A percentile compares a stretch with the other conserved stretches of the same genome.
phyloP scores from a whole-genome alignment of 2,797 vertebrate genomes.

The Ispidina picta region DNA sequence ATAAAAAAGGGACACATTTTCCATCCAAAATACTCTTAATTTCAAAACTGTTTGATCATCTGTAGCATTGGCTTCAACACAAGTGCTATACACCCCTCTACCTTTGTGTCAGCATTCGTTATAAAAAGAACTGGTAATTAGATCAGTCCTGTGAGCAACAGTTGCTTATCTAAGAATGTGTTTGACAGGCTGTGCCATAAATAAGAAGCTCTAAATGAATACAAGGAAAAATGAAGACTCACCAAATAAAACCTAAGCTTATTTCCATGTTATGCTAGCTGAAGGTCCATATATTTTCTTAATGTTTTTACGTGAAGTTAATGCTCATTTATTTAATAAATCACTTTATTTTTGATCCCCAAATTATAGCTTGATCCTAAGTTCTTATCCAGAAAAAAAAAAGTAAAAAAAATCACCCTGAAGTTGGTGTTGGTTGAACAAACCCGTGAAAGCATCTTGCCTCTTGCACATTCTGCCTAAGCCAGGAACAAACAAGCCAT shows the following conservation, averaged over 20 bases:
- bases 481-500: not conserved
- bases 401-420: not conserved
- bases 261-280: not conserved
- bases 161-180: slow-evolving; percentile 51
- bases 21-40: not conserved
- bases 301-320: not conserved
- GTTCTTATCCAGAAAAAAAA: not conserved
- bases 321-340: not conserved
- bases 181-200: slow-evolving; percentile 61
- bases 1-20: slow-evolving; percentile 42
- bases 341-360: not conserved
- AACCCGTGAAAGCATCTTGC: not conserved
- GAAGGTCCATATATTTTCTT: not conserved
- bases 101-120: slow-evolving; percentile 49
- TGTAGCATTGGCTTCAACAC: slow-evolving; percentile 46
- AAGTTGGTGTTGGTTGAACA: not conserved
- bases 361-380: not conserved
- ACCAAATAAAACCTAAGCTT: slow-evolving; percentile 13
- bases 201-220: slow-evolving; percentile 32
- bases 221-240: slow-evolving; percentile 23
- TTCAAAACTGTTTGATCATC: slow-evolving; percentile 50
- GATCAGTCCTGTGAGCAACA: slow-evolving; percentile 53
- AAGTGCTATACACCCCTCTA: slow-evolving; percentile 37
- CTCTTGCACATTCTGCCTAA: not conserved
- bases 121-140: slow-evolving; percentile 60